Evolutionary conservation across 1,140 invertebrate species (phyloP).

Genomic region (Scaptomyza graminum): DNA sequence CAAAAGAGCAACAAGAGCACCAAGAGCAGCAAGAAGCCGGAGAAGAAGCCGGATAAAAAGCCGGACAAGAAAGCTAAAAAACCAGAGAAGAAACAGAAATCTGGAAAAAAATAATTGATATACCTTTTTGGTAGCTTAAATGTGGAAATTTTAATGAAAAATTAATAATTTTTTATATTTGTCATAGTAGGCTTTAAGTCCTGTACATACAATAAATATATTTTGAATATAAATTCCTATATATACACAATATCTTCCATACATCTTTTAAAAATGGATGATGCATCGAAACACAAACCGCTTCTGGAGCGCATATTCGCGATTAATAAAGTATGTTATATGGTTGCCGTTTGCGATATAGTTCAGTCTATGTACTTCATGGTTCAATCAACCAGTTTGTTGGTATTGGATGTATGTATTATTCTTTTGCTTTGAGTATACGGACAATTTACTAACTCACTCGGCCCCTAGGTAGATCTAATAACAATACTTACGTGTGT

Average conservation of each 20-base stretch:
- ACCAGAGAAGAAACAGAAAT: constrained; percentile 21
- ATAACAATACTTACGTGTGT: constrained; percentile 20
- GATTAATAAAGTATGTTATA: constrained; percentile 17
- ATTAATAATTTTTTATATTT: background rate
- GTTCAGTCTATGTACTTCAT: constrained; percentile 44
- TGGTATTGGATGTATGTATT: constrained; percentile 21
- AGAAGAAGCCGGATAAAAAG: too few relatives aligned
- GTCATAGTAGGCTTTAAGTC: constrained; percentile 12
- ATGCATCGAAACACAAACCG: background rate
- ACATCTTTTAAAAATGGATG: background rate
- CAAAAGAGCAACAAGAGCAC: constrained; percentile 1
- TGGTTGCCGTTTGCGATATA: constrained; percentile 46
- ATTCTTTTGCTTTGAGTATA: background rate
- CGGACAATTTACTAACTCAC: background rate
- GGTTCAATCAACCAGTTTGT: background rate
- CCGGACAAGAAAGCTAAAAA: too few relatives aligned
- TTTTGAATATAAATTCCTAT: constrained; percentile 12
- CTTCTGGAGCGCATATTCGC: background rate
- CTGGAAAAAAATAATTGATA: constrained; percentile 12
- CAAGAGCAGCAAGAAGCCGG: constrained; percentile 24
- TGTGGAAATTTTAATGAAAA: background rate
- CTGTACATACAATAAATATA: constrained; percentile 21
- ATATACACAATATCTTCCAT: background rate
- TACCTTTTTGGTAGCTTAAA: background rate
- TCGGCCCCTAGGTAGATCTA: constrained; percentile 17